Evolutionary conservation across 2,888 invertebrate species (phyloP), one percentile per base, ranked within the genome.

Genomic region (Rapana venosa): DNA sequence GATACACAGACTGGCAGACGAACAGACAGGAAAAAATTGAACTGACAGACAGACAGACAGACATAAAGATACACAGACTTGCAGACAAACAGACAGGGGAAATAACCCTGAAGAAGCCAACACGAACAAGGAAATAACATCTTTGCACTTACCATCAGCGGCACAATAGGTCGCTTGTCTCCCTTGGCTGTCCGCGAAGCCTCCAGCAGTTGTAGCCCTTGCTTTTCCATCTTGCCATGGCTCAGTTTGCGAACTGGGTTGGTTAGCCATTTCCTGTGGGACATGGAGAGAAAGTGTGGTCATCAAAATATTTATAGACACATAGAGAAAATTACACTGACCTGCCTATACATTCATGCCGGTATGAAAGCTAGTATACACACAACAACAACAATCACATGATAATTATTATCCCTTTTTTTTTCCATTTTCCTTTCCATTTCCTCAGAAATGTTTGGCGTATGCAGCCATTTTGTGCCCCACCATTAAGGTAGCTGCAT

Each of bases 161-260:
- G 91, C 32, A 91, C 88, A 11, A 90, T 86, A 20, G 92, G 66
- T 79, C 85, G 56, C 90, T 91, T 93, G 87, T 92, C 92, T 88
- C 84, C 92, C 91, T 90, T 92, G 89, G 91, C 83, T 5, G 92
- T 92, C 85, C 92, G 90, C 88, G 94, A 93, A 30, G 92, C 92
- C 86, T 94, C 94, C 79, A 93, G 90, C 86, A 93, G 92, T 20
- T 92, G 91, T n/a, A 91, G 92, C 47, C 93, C 92, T 66, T 93
- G 93, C 91, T 94, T 98, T 95, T 98, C 98, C 92, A 98, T 97
- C 96, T 98, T 98, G 93, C 98, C 98, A 96, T 98, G 98, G 93
- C 98, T 98, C 93, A 98, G 97, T 96, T 99, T 99, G 93, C 98
- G 97, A 91, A 98, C 97, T 88, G 98, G 97, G 96, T 97, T 98